These are phyloP conservation scores for Pygoscelis adeliae DNA, from an alignment of 2,113 vertebrate genomes.

Conservation along the genomic window DNA sequence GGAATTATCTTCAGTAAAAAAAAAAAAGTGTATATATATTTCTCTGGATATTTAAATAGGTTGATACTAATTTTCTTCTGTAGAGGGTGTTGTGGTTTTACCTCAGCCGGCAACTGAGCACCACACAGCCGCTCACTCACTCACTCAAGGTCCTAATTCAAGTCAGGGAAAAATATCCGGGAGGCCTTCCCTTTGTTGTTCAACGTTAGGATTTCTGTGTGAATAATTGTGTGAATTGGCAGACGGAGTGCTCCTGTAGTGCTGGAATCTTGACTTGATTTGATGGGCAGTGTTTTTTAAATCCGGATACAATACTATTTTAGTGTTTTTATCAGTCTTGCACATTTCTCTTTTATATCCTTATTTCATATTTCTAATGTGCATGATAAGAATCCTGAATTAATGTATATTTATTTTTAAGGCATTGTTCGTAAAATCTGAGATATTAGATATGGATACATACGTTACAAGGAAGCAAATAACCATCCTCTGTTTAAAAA, in stretches of 20 bases:
- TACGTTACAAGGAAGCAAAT: background rate
- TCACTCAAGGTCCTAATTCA: background rate
- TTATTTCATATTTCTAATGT: background rate
- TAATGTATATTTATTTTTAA: background rate
- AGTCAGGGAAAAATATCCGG: background rate
- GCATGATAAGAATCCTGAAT: background rate
- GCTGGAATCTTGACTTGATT: background rate
- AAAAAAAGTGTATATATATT: no score
- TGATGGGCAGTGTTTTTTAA: background rate
- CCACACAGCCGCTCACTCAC: no score
- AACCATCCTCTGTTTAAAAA: background rate
- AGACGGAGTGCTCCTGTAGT: background rate
- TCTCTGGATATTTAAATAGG: background rate
- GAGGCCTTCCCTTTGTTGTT: background rate
- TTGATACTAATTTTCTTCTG: background rate
- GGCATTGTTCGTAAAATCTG: background rate
- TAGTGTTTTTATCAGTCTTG: background rate
- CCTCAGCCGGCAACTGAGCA: no score
- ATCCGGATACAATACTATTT: background rate
- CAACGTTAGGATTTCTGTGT: background rate
- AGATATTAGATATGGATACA: background rate
- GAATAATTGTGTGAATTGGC: background rate
- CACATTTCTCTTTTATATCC: background rate
- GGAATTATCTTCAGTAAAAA: background rate
- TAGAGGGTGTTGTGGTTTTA: background rate